These are phyloP conservation scores for Pygoscelis antarcticus DNA, from an alignment of 2,113 vertebrate genomes.

Conservation along the genomic window DNA sequence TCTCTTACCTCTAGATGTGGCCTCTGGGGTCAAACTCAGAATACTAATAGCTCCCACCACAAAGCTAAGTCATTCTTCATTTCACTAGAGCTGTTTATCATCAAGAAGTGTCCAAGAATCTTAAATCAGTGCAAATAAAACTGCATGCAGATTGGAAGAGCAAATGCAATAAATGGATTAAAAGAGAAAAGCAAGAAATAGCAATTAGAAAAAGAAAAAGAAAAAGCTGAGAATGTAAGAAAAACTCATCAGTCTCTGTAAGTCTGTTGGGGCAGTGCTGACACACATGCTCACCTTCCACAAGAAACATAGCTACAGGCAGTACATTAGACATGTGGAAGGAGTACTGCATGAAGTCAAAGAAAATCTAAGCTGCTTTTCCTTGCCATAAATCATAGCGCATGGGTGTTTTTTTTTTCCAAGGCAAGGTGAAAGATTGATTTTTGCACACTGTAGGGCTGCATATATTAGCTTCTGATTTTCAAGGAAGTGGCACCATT, in stretches of 20 bases:
- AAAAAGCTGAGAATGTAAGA: neutral
- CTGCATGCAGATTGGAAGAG: neutral
- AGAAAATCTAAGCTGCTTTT: conserved; percentile 50
- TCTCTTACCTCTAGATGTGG: conserved; percentile 6
- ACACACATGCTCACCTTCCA: neutral
- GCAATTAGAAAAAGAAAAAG: neutral
- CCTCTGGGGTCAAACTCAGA: conserved; percentile 4
- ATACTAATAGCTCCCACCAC: neutral
- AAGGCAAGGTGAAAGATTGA: conserved; percentile 20
- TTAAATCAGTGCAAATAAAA: neutral
- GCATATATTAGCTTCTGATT: conserved; percentile 50
- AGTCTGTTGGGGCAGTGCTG: neutral
- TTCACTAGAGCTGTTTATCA: neutral
- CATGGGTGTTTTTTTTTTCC: neutral
- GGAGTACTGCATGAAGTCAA: conserved; percentile 18
- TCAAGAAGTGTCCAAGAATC: neutral
- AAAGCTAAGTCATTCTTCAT: neutral
- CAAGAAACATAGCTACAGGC: neutral
- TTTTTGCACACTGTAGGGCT: conserved; percentile 13
- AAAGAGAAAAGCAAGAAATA: neutral
- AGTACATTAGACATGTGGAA: conserved; percentile 11
- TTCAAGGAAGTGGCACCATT: conserved; percentile 18
- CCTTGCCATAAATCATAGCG: conserved; percentile 56
- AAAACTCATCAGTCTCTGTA: neutral
- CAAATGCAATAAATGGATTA: neutral